Evolutionary conservation across 2,113 vertebrate genomes (phyloP), one percentile per base, ranked within the genome.

Genomic region (Elephas maximus): DNA sequence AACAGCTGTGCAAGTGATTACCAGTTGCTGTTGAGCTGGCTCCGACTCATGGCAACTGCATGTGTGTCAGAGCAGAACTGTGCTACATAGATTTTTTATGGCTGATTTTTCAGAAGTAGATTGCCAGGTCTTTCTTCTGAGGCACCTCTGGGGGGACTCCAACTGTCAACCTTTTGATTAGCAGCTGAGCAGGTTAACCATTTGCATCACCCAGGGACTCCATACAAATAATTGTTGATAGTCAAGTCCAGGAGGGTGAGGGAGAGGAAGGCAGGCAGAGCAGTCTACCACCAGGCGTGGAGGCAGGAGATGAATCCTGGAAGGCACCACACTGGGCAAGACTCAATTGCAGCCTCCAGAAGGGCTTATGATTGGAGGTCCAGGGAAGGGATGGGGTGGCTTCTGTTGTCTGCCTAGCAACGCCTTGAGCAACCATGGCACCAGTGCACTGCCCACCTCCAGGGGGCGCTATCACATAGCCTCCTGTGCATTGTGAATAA

Each of bases 251-350:
- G 48, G 76, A 44, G 44, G 33, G 33, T 0, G 44, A 51, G 6
- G 0, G 8, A 44, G 63, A 3, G 53, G 28, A 37, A 90, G 37
- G 53, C 24, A 45, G 63, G 60, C 51, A 57, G 26, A 53, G 71
- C 28, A n/a, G 26, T 0, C 37, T 23, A 51, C 85, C 24, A 4
- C 28, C 30, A 41, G 53, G 45, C 23, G 4, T 5, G 8, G 41
- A 2, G 10, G 67, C 60, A 78, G 44, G 48, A 8, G 30, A 53
- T 8, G 48, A 37, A 23, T 41, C 57, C n/a, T 0, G 14, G 63
- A 74, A 41, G 41, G 65, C 4, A 17, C 41, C 3, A 0, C 0
- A 0, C 26, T 26, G 28, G n/a, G 2, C 0, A 8, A 24, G 48
- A 28, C 26, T 88, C 53, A 12, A 12, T 15, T 11, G 44, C 51